Conservation (phyloP, 2,113 vertebrate genomes). For the Thunnus thynnus region DNA sequence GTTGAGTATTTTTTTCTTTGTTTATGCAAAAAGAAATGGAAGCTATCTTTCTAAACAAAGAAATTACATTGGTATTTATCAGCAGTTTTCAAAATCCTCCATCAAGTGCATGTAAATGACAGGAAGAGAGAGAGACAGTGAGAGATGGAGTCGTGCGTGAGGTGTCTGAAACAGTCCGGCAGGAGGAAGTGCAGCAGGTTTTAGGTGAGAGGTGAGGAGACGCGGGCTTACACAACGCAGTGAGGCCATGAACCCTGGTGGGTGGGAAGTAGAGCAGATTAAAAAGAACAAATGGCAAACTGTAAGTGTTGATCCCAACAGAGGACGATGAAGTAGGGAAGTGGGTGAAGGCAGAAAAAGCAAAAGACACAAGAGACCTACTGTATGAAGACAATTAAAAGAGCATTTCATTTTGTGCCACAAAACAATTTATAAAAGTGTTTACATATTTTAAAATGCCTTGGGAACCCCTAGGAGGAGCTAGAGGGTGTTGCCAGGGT, state of each 20-base stretch:
- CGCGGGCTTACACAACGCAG: constrained; percentile 46
- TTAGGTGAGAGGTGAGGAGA: constrained; percentile 64
- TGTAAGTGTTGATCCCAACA: constrained; percentile 35
- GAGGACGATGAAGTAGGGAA: constrained; percentile 24
- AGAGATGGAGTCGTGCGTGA: not conserved
- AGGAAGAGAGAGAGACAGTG: too few relatives aligned
- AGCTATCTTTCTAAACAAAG: too few relatives aligned
- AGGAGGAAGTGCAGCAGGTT: constrained; percentile 25
- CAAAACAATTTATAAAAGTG: not conserved
- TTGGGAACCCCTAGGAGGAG: not conserved
- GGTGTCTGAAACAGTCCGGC: not conserved
- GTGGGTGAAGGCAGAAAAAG: constrained; percentile 16
- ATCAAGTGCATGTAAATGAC: too few relatives aligned
- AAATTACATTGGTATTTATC: too few relatives aligned
- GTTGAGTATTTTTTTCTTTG: too few relatives aligned
- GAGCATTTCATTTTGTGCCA: too few relatives aligned
- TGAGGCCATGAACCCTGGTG: constrained; percentile 9
- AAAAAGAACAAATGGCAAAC: constrained; percentile 64
- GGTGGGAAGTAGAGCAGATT: constrained; percentile 66
- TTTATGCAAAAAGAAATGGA: too few relatives aligned
- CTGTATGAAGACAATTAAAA: too few relatives aligned
- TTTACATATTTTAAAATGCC: not conserved
- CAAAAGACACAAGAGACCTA: not conserved
- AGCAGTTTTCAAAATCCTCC: too few relatives aligned
- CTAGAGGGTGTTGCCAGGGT: too few relatives aligned